Base-by-base conservation (phyloP, 2,888 invertebrate species). In the Cataglyphis rosenhaueri region DNA sequence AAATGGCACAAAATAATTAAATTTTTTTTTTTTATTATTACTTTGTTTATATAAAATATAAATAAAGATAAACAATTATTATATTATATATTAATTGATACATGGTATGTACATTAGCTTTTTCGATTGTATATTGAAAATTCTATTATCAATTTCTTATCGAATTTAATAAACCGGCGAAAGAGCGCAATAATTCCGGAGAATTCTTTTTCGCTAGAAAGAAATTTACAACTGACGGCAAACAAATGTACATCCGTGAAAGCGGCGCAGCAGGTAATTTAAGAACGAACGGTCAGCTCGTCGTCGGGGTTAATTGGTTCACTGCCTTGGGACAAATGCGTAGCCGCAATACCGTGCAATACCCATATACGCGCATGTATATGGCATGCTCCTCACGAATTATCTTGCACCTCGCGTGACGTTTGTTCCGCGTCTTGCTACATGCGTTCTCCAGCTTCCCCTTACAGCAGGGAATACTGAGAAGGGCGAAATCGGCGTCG, bases 291-390 rank as follows among this genome's bases (percentile, higher is more conserved):
- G 25, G 41, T 66, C 38, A 64, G 62, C 59, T 18, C 15, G 41
- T 61, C 21, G 32, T 61, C 29, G 18, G 44, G 59, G 59, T 82
- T 76, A 76, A 82, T 76, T 66, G 82, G 55, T 66, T 38, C 66
- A n/a, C 48, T 82, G 59, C 82, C 64, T 81, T 81, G 25, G 76
- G 82, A 78, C 59, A 61, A 62, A 79, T 44, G 55, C n/a, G 44
- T 65, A 21, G 29, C 64, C 59, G 35, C 6, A 35, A 35, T 35
- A 35, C 1, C 55, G 62, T 55, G 52, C 71, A 41, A 78, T 59
- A 21, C 32, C 35, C 64, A 41, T 12, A 38, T 29, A 8, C 8
- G 52, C 55, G 35, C 21, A 32, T 6, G 6, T 35, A 35, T 35
- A 35, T 41, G 32, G 35, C 12, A 48, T 66, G 38, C 65, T 65